phyloP scores from a whole-genome alignment of 2,113 vertebrate species.

The Lagopus muta region DNA sequence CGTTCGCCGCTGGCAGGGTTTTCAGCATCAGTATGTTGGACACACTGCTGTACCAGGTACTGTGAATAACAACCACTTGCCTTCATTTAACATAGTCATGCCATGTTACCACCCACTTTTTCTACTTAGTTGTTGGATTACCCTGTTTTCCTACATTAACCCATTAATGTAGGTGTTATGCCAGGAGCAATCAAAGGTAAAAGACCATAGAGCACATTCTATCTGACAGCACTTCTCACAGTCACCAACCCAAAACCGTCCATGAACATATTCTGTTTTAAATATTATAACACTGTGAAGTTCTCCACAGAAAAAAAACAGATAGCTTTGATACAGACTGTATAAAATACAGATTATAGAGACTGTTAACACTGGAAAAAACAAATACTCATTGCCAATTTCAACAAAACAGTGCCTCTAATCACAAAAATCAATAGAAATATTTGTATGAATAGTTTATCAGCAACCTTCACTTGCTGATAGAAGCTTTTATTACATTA shows the following conservation, averaged over 20 bases:
- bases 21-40: constrained; percentile 92
- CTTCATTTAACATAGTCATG: neutral
- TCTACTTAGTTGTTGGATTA: neutral
- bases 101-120: neutral
- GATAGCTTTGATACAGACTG: neutral
- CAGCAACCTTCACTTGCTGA: neutral
- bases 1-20: constrained; percentile 87
- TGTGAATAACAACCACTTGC: neutral
- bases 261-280: neutral
- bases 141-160: neutral
- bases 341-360: neutral
- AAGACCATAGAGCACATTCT: neutral
- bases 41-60: constrained; percentile 89
- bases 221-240: neutral
- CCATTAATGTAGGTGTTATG: rapidly evolving
- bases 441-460: neutral
- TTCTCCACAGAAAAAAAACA: neutral
- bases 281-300: neutral
- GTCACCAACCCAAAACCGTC: neutral
- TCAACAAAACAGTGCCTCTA: neutral
- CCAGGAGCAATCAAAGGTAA: neutral
- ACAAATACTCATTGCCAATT: neutral
- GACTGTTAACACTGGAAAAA: neutral
- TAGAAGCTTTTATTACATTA: neutral
- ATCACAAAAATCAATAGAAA: neutral